Conservation (phyloP, 2,888 invertebrate species). For the Molanna angustata region DNA sequence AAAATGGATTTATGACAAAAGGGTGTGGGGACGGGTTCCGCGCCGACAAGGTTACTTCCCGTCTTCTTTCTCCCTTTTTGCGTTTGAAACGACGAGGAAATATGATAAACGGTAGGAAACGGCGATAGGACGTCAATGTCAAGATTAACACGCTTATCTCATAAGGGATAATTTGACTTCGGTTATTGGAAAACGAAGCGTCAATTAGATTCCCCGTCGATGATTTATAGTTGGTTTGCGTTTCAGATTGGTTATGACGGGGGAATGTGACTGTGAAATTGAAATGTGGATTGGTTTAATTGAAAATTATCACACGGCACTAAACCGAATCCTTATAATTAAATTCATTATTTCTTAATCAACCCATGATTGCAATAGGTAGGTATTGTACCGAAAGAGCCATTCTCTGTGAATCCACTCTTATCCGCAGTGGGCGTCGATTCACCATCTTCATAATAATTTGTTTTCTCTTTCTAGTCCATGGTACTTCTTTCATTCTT, state of each 20-base stretch:
- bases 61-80: no score
- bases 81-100: slow-evolving; percentile 30
- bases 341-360: no score
- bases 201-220: slow-evolving; percentile 25
- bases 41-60: slow-evolving; percentile 21
- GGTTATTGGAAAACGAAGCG: slow-evolving; percentile 27
- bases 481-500: no score
- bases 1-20: slow-evolving; percentile 31
- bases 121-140: slow-evolving; percentile 22
- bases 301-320: no score
- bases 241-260: background rate
- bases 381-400: no score
- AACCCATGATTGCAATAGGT: no score
- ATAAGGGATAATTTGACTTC: slow-evolving; percentile 21
- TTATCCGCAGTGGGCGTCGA: no score
- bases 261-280: slow-evolving; percentile 15
- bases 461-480: no score
- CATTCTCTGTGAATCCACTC: no score
- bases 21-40: slow-evolving; percentile 9
- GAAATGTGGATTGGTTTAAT: background rate
- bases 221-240: slow-evolving; percentile 22
- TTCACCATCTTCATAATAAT: no score
- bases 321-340: no score
- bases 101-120: slow-evolving; percentile 28
- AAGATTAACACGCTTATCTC: slow-evolving; percentile 28